Conservation (phyloP, 2,797 vertebrate genomes). For the Fistularia tabacaria region DNA sequence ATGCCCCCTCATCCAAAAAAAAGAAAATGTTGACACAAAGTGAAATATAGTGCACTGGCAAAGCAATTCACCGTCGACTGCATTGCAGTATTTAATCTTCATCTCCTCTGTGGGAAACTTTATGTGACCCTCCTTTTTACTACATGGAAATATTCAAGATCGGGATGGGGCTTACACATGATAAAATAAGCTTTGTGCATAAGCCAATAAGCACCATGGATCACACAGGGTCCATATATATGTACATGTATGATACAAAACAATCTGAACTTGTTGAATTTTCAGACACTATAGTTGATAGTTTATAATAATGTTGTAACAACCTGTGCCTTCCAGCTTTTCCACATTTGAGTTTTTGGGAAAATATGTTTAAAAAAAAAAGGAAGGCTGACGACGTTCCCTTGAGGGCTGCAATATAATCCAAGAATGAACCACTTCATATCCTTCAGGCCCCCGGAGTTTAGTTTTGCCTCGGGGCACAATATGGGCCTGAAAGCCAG, state of each 20-base stretch:
- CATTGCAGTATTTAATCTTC: constrained; percentile 10
- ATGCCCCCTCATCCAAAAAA: neutral
- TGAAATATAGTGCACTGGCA: constrained; percentile 5
- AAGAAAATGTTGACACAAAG: too few species aligned
- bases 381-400: neutral
- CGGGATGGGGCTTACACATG: neutral
- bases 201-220: neutral
- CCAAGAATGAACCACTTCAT: constrained; percentile 47
- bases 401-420: constrained; percentile 23
- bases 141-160: constrained; percentile 5
- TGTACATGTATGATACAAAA: neutral
- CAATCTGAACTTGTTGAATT: neutral
- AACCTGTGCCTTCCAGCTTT: constrained; percentile 5
- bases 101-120: neutral
- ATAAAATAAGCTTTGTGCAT: constrained; percentile 20
- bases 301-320: neutral
- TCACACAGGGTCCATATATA: constrained; percentile 6
- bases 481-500: constrained; percentile 40
- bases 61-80: constrained; percentile 3
- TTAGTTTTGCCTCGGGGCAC: constrained; percentile 36
- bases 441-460: constrained; percentile 42
- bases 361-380: constrained; percentile 9
- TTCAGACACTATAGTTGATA: neutral
- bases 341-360: constrained; percentile 13
- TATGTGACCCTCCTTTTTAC: constrained; percentile 1